phyloP scores from a whole-genome alignment of 2,797 vertebrate genomes.

The Smutsia gigantea region DNA sequence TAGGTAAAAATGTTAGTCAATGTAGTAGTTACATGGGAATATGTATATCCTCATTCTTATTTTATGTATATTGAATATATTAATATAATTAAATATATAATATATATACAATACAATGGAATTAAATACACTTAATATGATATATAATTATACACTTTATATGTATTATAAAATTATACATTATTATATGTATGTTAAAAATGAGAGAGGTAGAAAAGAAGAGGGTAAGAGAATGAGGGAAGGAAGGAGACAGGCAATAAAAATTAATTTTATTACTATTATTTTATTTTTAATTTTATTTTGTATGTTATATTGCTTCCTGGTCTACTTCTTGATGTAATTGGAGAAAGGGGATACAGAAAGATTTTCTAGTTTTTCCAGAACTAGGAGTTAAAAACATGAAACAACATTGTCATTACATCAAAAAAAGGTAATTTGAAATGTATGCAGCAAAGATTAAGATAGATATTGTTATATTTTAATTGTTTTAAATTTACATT shows the following conservation, averaged over 20 bases:
- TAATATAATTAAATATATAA: background rate
- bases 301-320: background rate
- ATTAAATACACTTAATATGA: background rate
- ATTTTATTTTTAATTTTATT: background rate
- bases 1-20: slow-evolving; percentile 15
- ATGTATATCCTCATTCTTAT: background rate
- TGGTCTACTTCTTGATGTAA: background rate
- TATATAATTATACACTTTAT: background rate
- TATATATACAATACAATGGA: background rate
- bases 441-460: slow-evolving; percentile 20
- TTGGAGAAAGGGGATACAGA: background rate
- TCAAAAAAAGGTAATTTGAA: slow-evolving; percentile 46
- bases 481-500: slow-evolving; percentile 44
- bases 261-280: background rate
- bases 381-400: background rate
- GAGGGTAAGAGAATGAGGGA: background rate
- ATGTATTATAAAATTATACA: background rate
- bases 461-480: slow-evolving; percentile 16
- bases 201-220: background rate
- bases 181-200: background rate
- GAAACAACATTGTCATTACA: background rate
- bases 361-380: background rate
- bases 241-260: background rate
- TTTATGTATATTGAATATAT: background rate
- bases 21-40: background rate